These are phyloP conservation scores for Acrobasis repandana DNA, from an alignment of 2,888 invertebrate species.

Conservation along the genomic window DNA sequence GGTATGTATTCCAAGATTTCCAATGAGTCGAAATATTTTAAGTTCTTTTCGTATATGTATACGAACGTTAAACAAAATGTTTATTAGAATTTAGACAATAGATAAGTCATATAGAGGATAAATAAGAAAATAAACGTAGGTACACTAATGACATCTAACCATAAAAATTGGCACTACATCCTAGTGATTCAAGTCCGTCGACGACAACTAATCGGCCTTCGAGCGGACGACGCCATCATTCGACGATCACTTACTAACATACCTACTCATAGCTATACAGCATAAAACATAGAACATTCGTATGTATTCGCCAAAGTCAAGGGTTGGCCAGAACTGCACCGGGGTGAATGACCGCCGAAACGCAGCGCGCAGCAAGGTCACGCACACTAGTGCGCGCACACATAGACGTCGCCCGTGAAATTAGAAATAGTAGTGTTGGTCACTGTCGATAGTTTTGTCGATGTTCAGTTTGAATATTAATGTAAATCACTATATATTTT, in stretches of 20 bases:
- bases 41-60: no score
- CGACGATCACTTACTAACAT: background rate
- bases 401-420: constrained; percentile 72
- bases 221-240: background rate
- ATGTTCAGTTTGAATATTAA: constrained; percentile 19
- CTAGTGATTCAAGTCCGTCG: background rate
- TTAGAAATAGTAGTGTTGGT: constrained; percentile 75
- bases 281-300: constrained; percentile 27
- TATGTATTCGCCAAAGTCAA: constrained; percentile 62
- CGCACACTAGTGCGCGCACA: constrained; percentile 64
- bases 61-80: no score
- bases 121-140: background rate
- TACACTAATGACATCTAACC: background rate
- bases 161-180: background rate
- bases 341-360: constrained; percentile 79
- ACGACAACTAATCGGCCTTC: background rate
- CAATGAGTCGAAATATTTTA: no score
- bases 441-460: constrained; percentile 39
- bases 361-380: constrained; percentile 75
- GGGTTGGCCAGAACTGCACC: constrained; percentile 70
- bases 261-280: constrained; percentile 23
- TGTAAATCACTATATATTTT: background rate
- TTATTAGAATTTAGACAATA: no score
- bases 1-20: no score
- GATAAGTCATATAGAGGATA: no score